Percentiles rank a stretch among this genome's conserved stretches.
Evolutionary conservation across 2,113 vertebrate genomes (phyloP).

Genomic region (Danio rerio): GRCz12tu NC_133182.1:39049001-39049500

Average conservation of each 20-base stretch:
- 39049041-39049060: conserved; percentile 31
- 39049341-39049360: too few species aligned
- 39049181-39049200: not conserved
- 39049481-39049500: too few species aligned
- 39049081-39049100: conserved; percentile 36
- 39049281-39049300: not conserved
- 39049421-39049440: too few species aligned
- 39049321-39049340: too few species aligned
- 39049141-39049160: not conserved
- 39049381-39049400: too few species aligned
- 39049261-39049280: not conserved
- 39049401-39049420: too few species aligned
- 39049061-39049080: conserved; percentile 42
- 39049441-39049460: too few species aligned
- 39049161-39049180: conserved; percentile 19
- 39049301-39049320: too few species aligned
- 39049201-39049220: not conserved
- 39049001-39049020: conserved; percentile 28
- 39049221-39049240: not conserved
- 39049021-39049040: conserved; percentile 16
- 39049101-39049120: conserved; percentile 26
- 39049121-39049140: conserved; percentile 22
- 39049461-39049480: too few species aligned
- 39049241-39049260: not conserved
- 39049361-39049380: too few species aligned